phyloP scores from a whole-genome alignment of 2,888 invertebrate genomes.

The Ectemnius cavifrons region DNA sequence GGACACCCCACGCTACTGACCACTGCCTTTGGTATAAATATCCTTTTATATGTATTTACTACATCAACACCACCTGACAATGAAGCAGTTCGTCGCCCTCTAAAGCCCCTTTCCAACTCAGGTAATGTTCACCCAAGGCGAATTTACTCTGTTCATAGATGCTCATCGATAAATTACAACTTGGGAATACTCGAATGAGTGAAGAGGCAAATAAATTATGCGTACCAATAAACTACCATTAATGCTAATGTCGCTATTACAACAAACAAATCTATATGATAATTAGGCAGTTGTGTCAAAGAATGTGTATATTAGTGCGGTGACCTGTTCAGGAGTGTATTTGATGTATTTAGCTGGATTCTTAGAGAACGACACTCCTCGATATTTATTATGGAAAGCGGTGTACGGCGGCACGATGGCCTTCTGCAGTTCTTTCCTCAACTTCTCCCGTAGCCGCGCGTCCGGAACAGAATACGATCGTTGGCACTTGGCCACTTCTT shows the following conservation, averaged over 20 bases:
- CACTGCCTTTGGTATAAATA: constrained; percentile 3
- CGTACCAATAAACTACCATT: neutral
- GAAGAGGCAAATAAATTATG: neutral
- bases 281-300: constrained; percentile 91
- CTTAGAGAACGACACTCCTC: constrained; percentile 90
- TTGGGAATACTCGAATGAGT: neutral
- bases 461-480: constrained; percentile 96
- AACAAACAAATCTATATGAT: neutral
- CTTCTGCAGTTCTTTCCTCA: constrained; percentile 94
- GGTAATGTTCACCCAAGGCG: neutral
- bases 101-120: neutral
- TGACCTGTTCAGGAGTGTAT: constrained; percentile 91
- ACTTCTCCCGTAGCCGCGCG: constrained; percentile 90
- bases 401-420: constrained; percentile 92
- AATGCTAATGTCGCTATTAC: neutral
- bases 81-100: neutral
- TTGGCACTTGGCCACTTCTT: constrained; percentile 91
- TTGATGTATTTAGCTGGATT: constrained; percentile 96
- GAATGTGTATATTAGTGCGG: constrained; percentile 90
- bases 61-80: neutral
- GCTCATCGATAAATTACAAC: too few relatives aligned
- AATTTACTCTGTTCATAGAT: neutral
- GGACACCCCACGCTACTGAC: neutral
- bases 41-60: constrained; percentile 8
- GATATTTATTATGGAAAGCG: constrained; percentile 88